Conservation (phyloP, 2,888 invertebrate genomes). For the Cosmorhoe ocellata region DNA sequence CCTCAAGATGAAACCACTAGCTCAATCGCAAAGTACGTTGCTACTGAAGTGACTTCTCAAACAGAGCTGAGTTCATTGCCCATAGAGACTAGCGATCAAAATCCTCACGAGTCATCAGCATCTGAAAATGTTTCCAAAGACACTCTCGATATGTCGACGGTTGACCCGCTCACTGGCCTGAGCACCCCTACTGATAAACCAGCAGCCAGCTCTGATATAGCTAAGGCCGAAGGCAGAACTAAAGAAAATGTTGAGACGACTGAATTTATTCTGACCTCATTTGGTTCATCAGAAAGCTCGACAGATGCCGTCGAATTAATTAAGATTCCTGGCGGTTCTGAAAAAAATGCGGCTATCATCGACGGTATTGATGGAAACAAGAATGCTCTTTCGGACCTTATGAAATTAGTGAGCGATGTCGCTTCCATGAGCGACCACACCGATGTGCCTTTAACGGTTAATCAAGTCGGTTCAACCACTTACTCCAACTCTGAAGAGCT, state of each 20-base stretch:
- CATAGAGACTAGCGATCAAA: slow-evolving; percentile 73
- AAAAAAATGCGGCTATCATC: slow-evolving; percentile 57
- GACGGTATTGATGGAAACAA: slow-evolving; percentile 51
- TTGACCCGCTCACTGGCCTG: slow-evolving; percentile 42
- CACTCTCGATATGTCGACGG: slow-evolving; percentile 48
- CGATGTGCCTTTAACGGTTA: slow-evolving; percentile 41
- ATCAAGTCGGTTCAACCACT: slow-evolving; percentile 44
- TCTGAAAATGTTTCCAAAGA: slow-evolving; percentile 56
- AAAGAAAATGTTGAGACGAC: slow-evolving; percentile 68
- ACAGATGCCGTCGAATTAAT: slow-evolving; percentile 68
- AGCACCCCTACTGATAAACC: slow-evolving; percentile 45
- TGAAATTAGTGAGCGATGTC: slow-evolving; percentile 72
- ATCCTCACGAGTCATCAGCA: slow-evolving; percentile 60
- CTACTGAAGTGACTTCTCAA: slow-evolving; percentile 67
- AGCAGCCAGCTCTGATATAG: slow-evolving; percentile 49
- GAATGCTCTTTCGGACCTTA: slow-evolving; percentile 66
- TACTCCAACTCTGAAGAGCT: slow-evolving; percentile 72
- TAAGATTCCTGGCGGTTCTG: slow-evolving; percentile 56
- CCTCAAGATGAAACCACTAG: slow-evolving; percentile 52
- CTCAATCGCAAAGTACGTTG: slow-evolving; percentile 51
- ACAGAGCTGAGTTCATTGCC: slow-evolving; percentile 72
- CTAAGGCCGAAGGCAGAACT: slow-evolving; percentile 46
- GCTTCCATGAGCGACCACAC: slow-evolving; percentile 71
- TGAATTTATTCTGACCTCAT: slow-evolving; percentile 61
- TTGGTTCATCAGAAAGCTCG: slow-evolving; percentile 63